phyloP scores from a whole-genome alignment of 2,113 vertebrate species.

The Rhegmatorhina hoffmannsi region DNA sequence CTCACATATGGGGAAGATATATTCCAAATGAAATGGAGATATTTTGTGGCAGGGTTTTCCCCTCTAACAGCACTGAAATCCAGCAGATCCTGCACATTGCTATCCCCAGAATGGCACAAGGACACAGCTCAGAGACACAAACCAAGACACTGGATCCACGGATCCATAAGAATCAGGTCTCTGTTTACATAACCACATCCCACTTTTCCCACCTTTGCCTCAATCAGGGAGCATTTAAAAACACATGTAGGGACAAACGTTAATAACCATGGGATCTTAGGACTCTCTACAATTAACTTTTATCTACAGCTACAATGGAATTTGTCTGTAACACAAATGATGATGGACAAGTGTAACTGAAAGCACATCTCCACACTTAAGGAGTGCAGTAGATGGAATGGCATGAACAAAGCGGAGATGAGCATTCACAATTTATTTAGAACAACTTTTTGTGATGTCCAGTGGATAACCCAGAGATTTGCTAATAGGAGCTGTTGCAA shows the following conservation, averaged over 20 bases:
- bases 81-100: not conserved
- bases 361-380: not conserved
- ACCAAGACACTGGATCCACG: not conserved
- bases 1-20: not conserved
- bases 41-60: not conserved
- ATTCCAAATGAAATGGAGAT: not conserved
- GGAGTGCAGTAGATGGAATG: not conserved
- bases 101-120: not conserved
- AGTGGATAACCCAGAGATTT: not conserved
- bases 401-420: not conserved
- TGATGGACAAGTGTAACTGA: not conserved
- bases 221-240: not conserved
- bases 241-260: not conserved
- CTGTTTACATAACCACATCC: not conserved
- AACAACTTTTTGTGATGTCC: not conserved
- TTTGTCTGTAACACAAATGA: not conserved
- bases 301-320: not conserved
- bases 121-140: not conserved
- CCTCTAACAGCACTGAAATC: not conserved
- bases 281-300: not conserved
- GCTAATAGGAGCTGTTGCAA: not conserved
- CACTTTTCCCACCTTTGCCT: not conserved
- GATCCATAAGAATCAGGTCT: not conserved
- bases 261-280: not conserved
- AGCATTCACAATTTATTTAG: not conserved